phyloP scores from a whole-genome alignment of 2,113 vertebrate genomes.

The Cyrtonyx montezumae region DNA sequence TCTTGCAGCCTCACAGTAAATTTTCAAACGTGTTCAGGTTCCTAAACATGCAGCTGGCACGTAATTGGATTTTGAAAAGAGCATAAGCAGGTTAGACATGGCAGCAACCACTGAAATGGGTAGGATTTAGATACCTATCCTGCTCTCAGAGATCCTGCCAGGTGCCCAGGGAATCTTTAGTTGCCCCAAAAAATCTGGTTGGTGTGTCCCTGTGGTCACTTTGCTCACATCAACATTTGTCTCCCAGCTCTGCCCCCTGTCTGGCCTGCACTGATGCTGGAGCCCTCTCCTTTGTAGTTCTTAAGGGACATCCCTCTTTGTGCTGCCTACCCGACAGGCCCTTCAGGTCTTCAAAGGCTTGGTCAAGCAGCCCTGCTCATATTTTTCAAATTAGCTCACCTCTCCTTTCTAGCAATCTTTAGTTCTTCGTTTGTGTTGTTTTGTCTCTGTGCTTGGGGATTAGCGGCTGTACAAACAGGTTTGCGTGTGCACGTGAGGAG shows the following conservation, averaged over 20 bases:
- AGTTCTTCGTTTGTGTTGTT: conserved; percentile 2
- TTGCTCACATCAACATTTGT: background rate
- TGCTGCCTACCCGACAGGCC: background rate
- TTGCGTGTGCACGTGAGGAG: background rate
- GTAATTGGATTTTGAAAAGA: conserved; percentile 58
- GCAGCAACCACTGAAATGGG: background rate
- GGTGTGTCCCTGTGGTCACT: background rate
- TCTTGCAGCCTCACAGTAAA: background rate
- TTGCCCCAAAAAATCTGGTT: conserved; percentile 42
- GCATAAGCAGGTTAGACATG: conserved; percentile 53
- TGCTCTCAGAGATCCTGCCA: conserved; percentile 24
- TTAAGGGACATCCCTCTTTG: conserved; percentile 3
- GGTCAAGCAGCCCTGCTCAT: background rate
- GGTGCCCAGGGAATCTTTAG: conserved; percentile 28
- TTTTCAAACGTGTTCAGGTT: conserved; percentile 19
- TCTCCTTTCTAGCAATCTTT: conserved; percentile 8
- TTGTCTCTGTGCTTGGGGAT: background rate
- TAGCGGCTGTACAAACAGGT: background rate
- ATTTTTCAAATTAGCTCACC: conserved; percentile 22
- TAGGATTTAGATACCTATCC: conserved; percentile 27
- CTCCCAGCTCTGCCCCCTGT: background rate
- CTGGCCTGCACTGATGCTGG: background rate
- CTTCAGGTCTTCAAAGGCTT: conserved; percentile 32
- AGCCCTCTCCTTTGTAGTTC: conserved; percentile 45
- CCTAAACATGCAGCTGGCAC: conserved; percentile 33